A percentile compares a stretch with the other conserved stretches of the same genome.
Conservation (phyloP, 2,113 vertebrate species). For the Choloepus hoffmanni region DNA sequence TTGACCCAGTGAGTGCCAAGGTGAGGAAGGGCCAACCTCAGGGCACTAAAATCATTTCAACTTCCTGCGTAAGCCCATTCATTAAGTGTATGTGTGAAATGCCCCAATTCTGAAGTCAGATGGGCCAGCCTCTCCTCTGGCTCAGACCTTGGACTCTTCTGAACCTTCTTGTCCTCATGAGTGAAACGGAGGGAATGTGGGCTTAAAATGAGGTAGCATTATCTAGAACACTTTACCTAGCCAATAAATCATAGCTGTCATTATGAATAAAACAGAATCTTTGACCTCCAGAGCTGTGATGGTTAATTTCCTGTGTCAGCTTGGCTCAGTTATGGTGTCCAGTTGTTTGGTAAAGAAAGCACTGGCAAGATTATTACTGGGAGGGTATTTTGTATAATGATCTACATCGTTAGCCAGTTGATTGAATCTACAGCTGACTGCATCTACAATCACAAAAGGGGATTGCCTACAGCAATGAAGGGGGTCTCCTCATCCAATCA, state of each 20-base stretch:
- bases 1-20: too few relatives aligned
- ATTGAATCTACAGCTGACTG: too few relatives aligned
- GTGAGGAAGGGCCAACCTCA: not conserved
- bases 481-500: too few relatives aligned
- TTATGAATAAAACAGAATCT: not conserved
- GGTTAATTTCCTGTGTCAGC: too few relatives aligned
- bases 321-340: too few relatives aligned
- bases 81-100: too few relatives aligned
- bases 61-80: not conserved
- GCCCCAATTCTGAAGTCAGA: not conserved
- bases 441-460: too few relatives aligned
- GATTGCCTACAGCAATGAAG: too few relatives aligned
- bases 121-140: not conserved
- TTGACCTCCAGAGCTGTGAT: not conserved
- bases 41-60: not conserved
- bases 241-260: accelerated
- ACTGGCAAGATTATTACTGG: too few relatives aligned
- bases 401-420: too few relatives aligned
- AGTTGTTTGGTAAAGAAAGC: too few relatives aligned
- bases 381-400: too few relatives aligned
- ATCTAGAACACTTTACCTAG: not conserved
- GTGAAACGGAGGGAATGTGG: not conserved
- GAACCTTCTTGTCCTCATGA: not conserved
- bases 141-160: not conserved
- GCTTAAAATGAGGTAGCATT: not conserved